A percentile compares a stretch with the other conserved stretches of the same genome.
Conservation (phyloP, 2,888 invertebrate genomes). For the Dermolepida albohirtum region DNA sequence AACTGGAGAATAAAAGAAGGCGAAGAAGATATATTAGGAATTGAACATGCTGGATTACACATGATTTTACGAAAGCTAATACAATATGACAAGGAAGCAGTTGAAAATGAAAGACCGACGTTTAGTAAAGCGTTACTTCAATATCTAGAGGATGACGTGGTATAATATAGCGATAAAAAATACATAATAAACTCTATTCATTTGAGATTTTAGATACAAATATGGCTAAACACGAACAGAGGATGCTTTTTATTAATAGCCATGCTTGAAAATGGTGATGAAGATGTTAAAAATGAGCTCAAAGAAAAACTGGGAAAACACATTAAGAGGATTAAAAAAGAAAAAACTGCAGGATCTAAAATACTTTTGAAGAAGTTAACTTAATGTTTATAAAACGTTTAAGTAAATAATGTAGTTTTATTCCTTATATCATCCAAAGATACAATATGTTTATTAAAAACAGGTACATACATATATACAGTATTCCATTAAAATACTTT, state of each 20-base stretch:
- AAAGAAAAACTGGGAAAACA: constrained; percentile 67
- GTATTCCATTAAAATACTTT: no score
- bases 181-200: constrained; percentile 10
- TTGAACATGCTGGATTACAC: constrained; percentile 83
- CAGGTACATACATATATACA: no score
- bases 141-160: constrained; percentile 69
- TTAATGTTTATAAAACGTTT: constrained; percentile 1
- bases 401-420: constrained; percentile 18
- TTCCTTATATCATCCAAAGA: background rate
- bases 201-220: constrained; percentile 67
- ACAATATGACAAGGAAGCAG: constrained; percentile 70
- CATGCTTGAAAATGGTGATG: constrained; percentile 73
- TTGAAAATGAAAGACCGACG: constrained; percentile 63
- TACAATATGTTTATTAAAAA: background rate
- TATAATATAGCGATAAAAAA: constrained; percentile 58
- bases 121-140: constrained; percentile 72
- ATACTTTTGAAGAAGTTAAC: constrained; percentile 66
- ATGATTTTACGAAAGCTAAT: constrained; percentile 82
- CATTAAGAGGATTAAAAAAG: constrained; percentile 66
- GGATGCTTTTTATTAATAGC: constrained; percentile 81
- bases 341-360: constrained; percentile 72
- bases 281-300: constrained; percentile 64
- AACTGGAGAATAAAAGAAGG: constrained; percentile 70
- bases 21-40: constrained; percentile 67
- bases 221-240: constrained; percentile 79